Percentiles rank a stretch among this genome's conserved stretches.
phyloP scores from a whole-genome alignment of 1,140 invertebrate genomes.

The Antheraea pernyi region DNA sequence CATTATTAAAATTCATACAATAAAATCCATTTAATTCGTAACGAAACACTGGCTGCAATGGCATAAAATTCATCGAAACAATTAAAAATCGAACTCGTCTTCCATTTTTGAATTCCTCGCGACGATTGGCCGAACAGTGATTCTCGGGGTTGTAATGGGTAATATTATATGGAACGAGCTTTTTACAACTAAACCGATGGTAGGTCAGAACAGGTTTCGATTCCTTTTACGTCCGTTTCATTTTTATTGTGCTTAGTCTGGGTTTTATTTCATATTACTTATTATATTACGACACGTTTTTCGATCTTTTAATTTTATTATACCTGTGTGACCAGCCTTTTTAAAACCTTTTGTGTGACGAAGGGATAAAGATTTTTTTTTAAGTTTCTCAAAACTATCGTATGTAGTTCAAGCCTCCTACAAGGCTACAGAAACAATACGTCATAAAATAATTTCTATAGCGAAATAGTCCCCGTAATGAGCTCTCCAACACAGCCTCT shows the following conservation, averaged over 20 bases:
- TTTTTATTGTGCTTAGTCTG: constrained; percentile 68
- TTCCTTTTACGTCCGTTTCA: constrained; percentile 63
- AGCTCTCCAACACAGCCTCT: constrained; percentile 56
- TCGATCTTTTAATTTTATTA: constrained; percentile 26
- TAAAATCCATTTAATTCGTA: constrained; percentile 43
- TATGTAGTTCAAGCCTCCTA: neutral
- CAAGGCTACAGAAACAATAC: constrained; percentile 63
- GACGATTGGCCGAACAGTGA: constrained; percentile 65
- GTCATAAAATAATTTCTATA: constrained; percentile 67
- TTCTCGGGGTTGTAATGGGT: constrained; percentile 74
- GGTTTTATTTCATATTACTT: constrained; percentile 63
- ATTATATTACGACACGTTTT: constrained; percentile 65
- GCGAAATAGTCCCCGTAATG: constrained; percentile 57
- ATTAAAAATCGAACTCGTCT: constrained; percentile 73
- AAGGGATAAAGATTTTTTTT: neutral
- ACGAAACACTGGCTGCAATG: neutral
- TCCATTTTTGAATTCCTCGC: constrained; percentile 66
- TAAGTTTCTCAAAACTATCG: neutral
- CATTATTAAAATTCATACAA: constrained; percentile 35
- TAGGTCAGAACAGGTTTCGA: constrained; percentile 65
- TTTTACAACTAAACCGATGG: constrained; percentile 73
- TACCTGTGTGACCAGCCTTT: neutral
- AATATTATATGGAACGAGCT: constrained; percentile 75
- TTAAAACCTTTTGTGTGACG: constrained; percentile 4
- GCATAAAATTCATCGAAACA: constrained; percentile 63